Base-by-base conservation (phyloP, 2,888 invertebrate species). In the Drosophila hamatofila region DNA sequence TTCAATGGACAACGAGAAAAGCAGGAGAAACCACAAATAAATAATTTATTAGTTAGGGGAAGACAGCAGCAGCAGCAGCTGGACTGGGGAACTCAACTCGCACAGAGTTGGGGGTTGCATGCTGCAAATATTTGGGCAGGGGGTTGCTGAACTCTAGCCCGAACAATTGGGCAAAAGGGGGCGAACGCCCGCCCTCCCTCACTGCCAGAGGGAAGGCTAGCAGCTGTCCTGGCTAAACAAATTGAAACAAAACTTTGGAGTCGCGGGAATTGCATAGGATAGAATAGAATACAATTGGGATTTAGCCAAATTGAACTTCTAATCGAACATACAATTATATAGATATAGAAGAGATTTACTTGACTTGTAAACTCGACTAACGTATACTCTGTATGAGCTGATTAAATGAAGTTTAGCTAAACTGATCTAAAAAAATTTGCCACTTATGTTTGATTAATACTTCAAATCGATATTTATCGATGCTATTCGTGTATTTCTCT, bases 1-100 rank as follows among this genome's bases (percentile, higher is more conserved):
- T 77, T 83, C 68, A 83, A 83, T 83, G 77, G 62, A 68, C 79
- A 72, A 69, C 51, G 51, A 65, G 44, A 58, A 66, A 42, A 68
- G 44, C 18, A 21, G 55, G 37, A 16, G n/a, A 68, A 67, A 55
- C 68, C 68, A 61, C 52, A 77, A 65, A 61, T 52, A 82, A 85
- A 85, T 80, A 76, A 48, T 82, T 67, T 57, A 66, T 65, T 25
- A 67, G 57, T 42, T n/a, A 42, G 44, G 25, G 9, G 41, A 46
- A 57, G 57, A 62, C 42, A 62, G n/a, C 14, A 12, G n/a, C n/a
- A 27, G 7, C 16, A 27, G 42, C 37, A 27, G 25, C 39, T 55
- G 39, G 21, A 21, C 18, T 35, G 30, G 23, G 35, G 21, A 21
- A 35, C 23, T 21, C 23, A 35, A 2, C 37, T 16, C 4, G 41